A percentile compares a stretch with the other conserved stretches of the same genome.
These are phyloP conservation scores for Megaptera novaeangliae DNA, from an alignment of 2,113 vertebrate species.

Conservation along the genomic window DNA sequence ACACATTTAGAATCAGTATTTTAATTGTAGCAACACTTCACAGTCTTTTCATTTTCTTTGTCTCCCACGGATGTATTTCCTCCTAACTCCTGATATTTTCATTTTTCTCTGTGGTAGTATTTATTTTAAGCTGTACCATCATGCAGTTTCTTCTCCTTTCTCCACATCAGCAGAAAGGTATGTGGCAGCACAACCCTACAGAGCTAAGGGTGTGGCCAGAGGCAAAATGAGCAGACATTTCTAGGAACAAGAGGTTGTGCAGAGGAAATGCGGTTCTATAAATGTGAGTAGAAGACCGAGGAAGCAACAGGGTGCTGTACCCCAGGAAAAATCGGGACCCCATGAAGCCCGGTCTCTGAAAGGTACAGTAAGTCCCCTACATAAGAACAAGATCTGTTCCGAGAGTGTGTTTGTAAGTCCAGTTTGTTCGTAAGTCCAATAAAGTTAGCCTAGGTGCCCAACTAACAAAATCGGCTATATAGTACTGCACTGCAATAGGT, in stretches of 20 bases:
- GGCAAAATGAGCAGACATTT: not conserved
- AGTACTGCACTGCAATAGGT: no score
- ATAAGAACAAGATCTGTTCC: no score
- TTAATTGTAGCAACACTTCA: slow-evolving; percentile 47
- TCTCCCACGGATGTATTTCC: slow-evolving; percentile 26
- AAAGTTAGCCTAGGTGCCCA: no score
- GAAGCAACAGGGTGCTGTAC: not conserved
- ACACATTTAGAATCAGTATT: slow-evolving; percentile 59
- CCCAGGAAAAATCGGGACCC: not conserved
- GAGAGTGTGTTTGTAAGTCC: no score
- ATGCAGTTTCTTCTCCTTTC: not conserved
- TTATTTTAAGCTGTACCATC: slow-evolving; percentile 32
- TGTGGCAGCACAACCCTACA: not conserved
- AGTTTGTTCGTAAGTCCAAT: no score
- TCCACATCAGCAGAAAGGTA: not conserved
- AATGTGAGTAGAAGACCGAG: not conserved
- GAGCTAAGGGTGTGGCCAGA: not conserved
- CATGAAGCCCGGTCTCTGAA: not conserved
- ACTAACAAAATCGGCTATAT: no score
- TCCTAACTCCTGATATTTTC: not conserved
- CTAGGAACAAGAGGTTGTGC: not conserved
- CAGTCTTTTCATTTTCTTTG: slow-evolving; percentile 38
- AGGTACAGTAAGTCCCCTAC: not conserved
- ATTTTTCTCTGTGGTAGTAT: not conserved
- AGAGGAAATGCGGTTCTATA: not conserved